These are phyloP conservation scores for Drosophila sp. DNA, from an alignment of 1,140 invertebrate genomes.

Conservation along the genomic window DNA sequence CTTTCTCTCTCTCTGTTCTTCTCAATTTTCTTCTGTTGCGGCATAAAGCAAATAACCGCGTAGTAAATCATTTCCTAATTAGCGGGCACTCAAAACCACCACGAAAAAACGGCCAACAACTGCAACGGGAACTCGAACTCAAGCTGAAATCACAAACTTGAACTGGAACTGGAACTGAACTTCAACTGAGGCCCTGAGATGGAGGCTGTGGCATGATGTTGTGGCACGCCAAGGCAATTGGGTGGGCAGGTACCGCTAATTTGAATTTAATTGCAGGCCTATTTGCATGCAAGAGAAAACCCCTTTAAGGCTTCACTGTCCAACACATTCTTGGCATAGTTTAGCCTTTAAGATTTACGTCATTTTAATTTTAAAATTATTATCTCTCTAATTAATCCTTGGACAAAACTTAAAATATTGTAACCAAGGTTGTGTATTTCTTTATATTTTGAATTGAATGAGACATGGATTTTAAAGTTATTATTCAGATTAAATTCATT, in stretches of 20 bases:
- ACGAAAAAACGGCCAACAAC: neutral
- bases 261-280: constrained; percentile 62
- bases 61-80: constrained; percentile 70
- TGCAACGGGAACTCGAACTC: constrained; percentile 21
- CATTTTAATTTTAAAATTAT: too few relatives aligned
- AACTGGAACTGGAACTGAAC: constrained; percentile 20
- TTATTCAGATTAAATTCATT: too few relatives aligned
- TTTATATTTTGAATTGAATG: too few relatives aligned
- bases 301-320: constrained; percentile 7
- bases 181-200: neutral
- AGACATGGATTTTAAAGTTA: too few relatives aligned
- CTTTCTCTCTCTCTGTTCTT: neutral
- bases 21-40: constrained; percentile 1
- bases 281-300: constrained; percentile 38
- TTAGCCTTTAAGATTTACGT: neutral
- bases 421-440: too few relatives aligned
- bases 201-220: constrained; percentile 9
- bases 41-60: constrained; percentile 59
- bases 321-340: constrained; percentile 1
- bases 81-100: constrained; percentile 36
- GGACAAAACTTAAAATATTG: too few relatives aligned
- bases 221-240: constrained; percentile 50
- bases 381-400: too few relatives aligned
- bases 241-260: constrained; percentile 61
- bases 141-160: neutral